Percentiles rank a stretch among this genome's conserved stretches.
Conservation (phyloP, 2,113 vertebrate genomes). For the Cyanoderma ruficeps region DNA sequence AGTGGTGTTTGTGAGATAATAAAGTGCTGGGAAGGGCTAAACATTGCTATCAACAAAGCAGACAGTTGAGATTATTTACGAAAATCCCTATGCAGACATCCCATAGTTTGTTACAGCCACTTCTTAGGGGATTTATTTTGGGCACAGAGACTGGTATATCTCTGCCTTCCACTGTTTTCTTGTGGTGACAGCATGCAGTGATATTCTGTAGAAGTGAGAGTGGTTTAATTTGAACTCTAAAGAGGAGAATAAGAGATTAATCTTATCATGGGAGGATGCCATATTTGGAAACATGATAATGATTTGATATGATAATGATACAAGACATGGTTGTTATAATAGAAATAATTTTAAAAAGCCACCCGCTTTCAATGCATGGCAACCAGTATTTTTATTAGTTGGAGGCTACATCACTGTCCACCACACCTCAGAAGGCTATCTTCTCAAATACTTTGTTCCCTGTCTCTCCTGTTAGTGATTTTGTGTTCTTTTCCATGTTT, state of each 20-base stretch:
- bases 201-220: neutral
- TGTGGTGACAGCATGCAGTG: neutral
- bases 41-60: neutral
- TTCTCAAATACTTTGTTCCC: neutral
- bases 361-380: neutral
- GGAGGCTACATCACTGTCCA: neutral
- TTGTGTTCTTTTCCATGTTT: neutral
- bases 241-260: neutral
- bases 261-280: neutral
- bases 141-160: neutral
- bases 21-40: neutral
- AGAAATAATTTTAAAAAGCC: neutral
- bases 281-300: neutral
- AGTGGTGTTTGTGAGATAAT: neutral
- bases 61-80: neutral
- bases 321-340: neutral
- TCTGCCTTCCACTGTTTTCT: neutral
- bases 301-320: neutral
- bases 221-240: neutral
- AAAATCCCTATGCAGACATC: neutral
- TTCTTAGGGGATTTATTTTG: neutral
- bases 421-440: neutral
- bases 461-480: neutral
- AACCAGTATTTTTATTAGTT: neutral
- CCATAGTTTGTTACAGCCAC: neutral